Base-by-base conservation (phyloP, 2,113 vertebrate genomes). In the Geococcyx californianus region DNA sequence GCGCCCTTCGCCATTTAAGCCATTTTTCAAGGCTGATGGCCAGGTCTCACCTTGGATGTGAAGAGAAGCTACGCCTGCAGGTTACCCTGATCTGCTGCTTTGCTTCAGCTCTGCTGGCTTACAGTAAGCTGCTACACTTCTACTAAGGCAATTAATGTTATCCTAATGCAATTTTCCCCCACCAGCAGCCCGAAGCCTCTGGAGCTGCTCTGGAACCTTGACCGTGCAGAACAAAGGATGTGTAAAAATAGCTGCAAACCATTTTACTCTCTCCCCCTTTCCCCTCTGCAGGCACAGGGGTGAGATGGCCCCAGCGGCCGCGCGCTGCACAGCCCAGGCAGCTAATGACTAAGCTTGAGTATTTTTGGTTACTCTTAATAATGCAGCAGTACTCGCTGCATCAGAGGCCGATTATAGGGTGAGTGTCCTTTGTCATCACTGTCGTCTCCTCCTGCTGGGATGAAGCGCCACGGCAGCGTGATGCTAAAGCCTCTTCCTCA, bases 361-460 rank as follows among this genome's bases (percentile, higher is more conserved):
- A 79, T 85, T 95, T 95, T 49, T 36, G 81, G 91, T 64, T 25
- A 38, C 62, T 90, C 83, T 88, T 73, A 82, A 76, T 88, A 89
- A 87, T 81, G 81, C 93, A 94, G 69, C 45, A 89, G 93, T 21
- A 15, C 69, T 55, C 16, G 0, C 45, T 89, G 95, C 47, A 36
- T 49, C 2, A 0, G n/a, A 74, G 81, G 16, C 78, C 54, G 77
- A 77, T 69, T 58, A 49, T 21, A 90, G 58, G 74, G 54, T 0
- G 2, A 52, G 44, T 49, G 77, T 62, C 84, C 16, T 81, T 81
- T 84, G 77, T 89, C 78, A 62, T 54, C 5, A 0, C 40, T 7
- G 5, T 56, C 45, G 1, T 52, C 59, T 26, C 49, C 9, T 34
- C 77, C 83, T 0, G 0, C 47, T 29, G 83, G 1, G 7, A 10